Evolutionary conservation across 2,888 invertebrate genomes (phyloP), one percentile per base, ranked within the genome.

Genomic region (Leucoma salicis): DNA sequence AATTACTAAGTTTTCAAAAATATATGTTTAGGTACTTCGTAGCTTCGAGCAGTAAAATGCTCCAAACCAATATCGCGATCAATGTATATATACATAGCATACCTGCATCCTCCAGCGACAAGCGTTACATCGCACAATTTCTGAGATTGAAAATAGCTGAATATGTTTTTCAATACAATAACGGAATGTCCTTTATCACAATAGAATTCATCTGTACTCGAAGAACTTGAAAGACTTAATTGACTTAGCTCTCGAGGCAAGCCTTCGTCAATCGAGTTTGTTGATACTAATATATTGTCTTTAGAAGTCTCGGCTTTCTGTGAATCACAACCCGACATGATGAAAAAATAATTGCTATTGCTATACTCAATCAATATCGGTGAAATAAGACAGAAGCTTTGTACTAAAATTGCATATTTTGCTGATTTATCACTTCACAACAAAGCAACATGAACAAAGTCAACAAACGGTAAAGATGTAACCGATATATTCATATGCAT

Each of bases 111-210:
- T 73, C 95, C 96, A 48, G 96, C 96, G 61, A 97, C 93, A 14
- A 98, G 92, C 13, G 93, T 93, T 35, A 98, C 95, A 90, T 98
- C 98, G 73, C 96, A 97, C 38, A 98, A 90, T 79, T 96, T 94
- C 64, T 95, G 93, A 46, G 94, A 93, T 70, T 94, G 93, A 54
- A 95, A 92, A 86, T 96, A 97, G 38, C 92, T 91, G 74, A 94
- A 95, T 93, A 97, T 96, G 70, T 94, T 94, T 58, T 92, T 93
- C 38, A 97, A 90, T 66, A 96, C 95, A 42, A 91, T 92, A 70
- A 96, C 95, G 5, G 97, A 95, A 85, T 97, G 96, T 69, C 94
- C 94, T 63, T 92, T 91, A 73, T 93, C 93, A 62, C 92, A 92
- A 80, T 94, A 95, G 71, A 92, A 93, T 78, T 95, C 95, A 81